These are phyloP conservation scores for Pollachius pollachius DNA, from an alignment of 2,113 vertebrate species.

Conservation along the genomic window DNA sequence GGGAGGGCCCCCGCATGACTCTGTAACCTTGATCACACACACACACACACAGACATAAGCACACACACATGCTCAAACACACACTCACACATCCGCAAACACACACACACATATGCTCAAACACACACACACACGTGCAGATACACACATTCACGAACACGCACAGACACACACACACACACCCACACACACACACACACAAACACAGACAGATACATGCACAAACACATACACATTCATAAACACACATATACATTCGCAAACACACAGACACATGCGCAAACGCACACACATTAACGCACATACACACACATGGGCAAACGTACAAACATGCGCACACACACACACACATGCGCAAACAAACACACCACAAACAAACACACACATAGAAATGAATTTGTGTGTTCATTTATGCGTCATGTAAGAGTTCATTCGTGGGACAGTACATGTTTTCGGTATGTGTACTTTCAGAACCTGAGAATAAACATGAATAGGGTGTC, in stretches of 20 bases:
- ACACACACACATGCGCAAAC: slow-evolving; percentile 1
- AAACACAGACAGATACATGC: too few relatives aligned
- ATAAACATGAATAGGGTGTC: not conserved
- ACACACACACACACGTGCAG: not conserved
- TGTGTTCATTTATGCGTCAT: not conserved
- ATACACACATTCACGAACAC: not conserved
- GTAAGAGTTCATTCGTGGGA: not conserved
- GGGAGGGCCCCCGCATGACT: slow-evolving; percentile 51
- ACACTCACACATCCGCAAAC: not conserved
- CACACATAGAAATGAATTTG: not conserved
- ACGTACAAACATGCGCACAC: not conserved
- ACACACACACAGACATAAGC: not conserved
- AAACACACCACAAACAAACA: not conserved
- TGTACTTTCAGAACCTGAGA: not conserved
- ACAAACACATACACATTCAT: too few relatives aligned
- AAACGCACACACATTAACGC: not conserved
- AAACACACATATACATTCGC: too few relatives aligned
- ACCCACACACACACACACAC: not conserved
- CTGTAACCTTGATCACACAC: slow-evolving; percentile 44
- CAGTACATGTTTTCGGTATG: not conserved
- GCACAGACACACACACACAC: not conserved
- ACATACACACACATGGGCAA: not conserved
- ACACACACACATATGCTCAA: not conserved
- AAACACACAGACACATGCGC: too few relatives aligned
- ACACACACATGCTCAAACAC: not conserved